Conservation (phyloP, 2,888 invertebrate species). For the Ctena decussata region DNA sequence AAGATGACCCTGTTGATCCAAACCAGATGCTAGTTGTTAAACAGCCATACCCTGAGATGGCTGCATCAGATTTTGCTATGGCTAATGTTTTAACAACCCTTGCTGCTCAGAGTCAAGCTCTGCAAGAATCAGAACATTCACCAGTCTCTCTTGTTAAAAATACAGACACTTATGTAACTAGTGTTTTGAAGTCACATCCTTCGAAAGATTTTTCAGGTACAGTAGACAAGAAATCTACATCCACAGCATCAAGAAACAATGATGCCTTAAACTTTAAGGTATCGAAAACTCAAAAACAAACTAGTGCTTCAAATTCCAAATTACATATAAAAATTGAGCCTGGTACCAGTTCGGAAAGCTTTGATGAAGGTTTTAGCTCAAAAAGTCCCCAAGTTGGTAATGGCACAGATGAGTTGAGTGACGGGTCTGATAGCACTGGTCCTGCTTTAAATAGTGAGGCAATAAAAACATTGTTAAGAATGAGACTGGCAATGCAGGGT, state of each 20-base stretch:
- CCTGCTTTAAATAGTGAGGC: slow-evolving; percentile 38
- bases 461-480: slow-evolving; percentile 67
- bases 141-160: background rate
- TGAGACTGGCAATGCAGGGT: slow-evolving; percentile 56
- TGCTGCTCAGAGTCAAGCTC: slow-evolving; percentile 70
- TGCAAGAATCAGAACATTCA: slow-evolving; percentile 41
- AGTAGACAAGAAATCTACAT: background rate
- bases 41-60: background rate
- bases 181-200: background rate
- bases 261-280: background rate
- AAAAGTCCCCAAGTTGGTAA: background rate
- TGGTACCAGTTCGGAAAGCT: background rate
- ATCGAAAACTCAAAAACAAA: no score
- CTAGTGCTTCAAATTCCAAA: background rate
- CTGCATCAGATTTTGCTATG: slow-evolving; percentile 71
- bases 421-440: background rate
- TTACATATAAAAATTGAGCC: background rate
- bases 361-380: background rate
- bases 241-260: background rate
- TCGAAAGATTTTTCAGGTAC: background rate
- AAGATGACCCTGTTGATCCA: background rate
- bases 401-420: background rate
- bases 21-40: background rate
- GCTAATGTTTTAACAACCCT: slow-evolving; percentile 80
- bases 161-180: background rate